Evolutionary conservation across 2,888 invertebrate genomes (phyloP).

Genomic region (Drosophila leonis): DNA sequence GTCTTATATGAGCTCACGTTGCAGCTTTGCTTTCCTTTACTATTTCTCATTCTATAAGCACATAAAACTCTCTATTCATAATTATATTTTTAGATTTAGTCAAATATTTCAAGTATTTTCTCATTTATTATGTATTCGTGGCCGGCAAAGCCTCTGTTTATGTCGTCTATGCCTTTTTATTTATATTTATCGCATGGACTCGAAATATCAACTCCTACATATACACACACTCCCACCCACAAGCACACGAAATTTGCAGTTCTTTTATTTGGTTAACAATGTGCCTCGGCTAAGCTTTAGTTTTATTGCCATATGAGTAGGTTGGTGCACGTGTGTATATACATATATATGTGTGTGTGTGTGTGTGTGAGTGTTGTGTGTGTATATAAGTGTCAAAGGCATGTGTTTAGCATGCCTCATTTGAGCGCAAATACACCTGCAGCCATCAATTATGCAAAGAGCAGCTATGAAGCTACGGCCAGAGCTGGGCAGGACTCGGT

Average conservation of each 20-base stretch:
- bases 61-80: neutral
- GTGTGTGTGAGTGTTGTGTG: conserved; percentile 16
- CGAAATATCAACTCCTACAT: conserved; percentile 39
- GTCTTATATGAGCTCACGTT: neutral
- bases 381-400: conserved; percentile 75
- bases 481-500: neutral
- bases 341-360: conserved; percentile 5
- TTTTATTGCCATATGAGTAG: conserved; percentile 56
- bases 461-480: conserved; percentile 31
- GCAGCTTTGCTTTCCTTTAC: neutral
- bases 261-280: conserved; percentile 51
- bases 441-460: conserved; percentile 81
- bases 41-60: neutral
- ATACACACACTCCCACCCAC: neutral
- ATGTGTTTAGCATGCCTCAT: conserved; percentile 80
- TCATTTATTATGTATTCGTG: conserved; percentile 28
- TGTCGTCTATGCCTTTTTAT: conserved; percentile 54
- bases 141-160: conserved; percentile 14
- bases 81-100: neutral
- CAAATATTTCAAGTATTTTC: conserved; percentile 5
- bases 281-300: conserved; percentile 31
- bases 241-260: conserved; percentile 41
- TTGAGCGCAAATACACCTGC: conserved; percentile 80
- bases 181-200: conserved; percentile 52
- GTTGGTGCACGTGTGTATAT: conserved; percentile 14